Conservation (phyloP, 2,797 vertebrate genomes). For the Argentina silus region DNA sequence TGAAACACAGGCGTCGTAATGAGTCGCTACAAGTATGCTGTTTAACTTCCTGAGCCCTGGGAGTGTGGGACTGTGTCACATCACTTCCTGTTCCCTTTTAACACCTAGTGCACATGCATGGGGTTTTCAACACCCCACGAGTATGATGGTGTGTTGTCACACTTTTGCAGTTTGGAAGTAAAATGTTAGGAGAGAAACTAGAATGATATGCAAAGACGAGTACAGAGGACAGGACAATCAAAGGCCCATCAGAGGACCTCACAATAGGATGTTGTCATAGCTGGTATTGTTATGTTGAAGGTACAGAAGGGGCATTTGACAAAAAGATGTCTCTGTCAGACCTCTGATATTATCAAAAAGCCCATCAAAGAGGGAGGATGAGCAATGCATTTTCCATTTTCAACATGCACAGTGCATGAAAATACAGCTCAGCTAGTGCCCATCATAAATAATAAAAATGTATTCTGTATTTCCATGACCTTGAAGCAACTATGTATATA, state of each 20-base stretch:
- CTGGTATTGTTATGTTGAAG: conserved; percentile 13
- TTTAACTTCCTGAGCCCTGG: background rate
- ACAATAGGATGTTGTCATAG: background rate
- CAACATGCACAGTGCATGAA: conserved; percentile 33
- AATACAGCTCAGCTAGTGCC: background rate
- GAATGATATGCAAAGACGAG: conserved; percentile 21
- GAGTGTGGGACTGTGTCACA: background rate
- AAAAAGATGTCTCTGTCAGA: conserved; percentile 35
- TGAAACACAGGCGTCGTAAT: conserved; percentile 52
- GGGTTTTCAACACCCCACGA: background rate
- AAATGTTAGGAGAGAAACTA: background rate
- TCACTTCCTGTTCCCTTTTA: too few relatives aligned
- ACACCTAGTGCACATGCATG: background rate
- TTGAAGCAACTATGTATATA: conserved; percentile 33
- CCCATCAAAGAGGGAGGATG: conserved; percentile 6
- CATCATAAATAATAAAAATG: too few relatives aligned
- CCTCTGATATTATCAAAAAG: conserved; percentile 42
- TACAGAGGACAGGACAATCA: conserved; percentile 21
- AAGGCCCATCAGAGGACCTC: conserved; percentile 6
- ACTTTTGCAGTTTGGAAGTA: background rate
- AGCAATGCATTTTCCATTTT: conserved; percentile 22
- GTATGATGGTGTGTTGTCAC: background rate
- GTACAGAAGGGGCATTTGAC: conserved; percentile 21
- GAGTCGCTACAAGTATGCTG: background rate
- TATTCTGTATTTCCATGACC: conserved; percentile 17